Percentiles rank a stretch among this genome's conserved stretches.
phyloP scores from a whole-genome alignment of 2,113 vertebrate species.

The Callopanchax toddi region DNA sequence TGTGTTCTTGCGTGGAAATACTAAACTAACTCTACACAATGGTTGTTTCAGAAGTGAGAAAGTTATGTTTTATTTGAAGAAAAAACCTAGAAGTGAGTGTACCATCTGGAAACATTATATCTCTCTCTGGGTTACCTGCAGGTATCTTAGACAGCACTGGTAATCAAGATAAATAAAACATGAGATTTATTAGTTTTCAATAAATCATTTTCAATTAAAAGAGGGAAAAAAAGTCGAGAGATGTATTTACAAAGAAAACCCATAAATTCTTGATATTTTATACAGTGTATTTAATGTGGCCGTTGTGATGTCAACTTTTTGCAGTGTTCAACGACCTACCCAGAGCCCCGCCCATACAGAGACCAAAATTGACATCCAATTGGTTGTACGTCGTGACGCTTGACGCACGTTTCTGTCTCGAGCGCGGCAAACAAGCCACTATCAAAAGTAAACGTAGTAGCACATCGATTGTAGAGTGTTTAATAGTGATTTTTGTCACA shows the following conservation, averaged over 20 bases:
- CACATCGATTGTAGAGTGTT: background rate
- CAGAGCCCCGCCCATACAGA: constrained; percentile 16
- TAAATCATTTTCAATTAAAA: background rate
- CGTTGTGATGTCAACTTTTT: background rate
- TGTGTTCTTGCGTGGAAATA: no score
- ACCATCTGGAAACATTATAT: no score
- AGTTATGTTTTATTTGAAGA: no score
- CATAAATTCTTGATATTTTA: background rate
- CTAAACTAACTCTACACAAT: no score
- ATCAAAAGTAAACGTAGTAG: background rate
- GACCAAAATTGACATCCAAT: background rate
- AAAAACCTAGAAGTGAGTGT: no score
- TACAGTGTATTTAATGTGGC: background rate
- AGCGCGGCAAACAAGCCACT: constrained; percentile 67
- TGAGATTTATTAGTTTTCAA: background rate
- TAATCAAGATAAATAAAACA: background rate
- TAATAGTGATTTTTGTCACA: background rate
- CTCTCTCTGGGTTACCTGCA: no score
- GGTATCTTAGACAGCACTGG: no score
- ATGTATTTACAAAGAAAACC: background rate
- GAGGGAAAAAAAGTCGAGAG: background rate
- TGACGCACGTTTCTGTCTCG: constrained; percentile 15
- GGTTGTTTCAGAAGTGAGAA: no score
- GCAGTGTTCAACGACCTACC: background rate
- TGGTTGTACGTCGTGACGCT: constrained; percentile 59